Base-by-base conservation (phyloP, 2,113 vertebrate species). In the Anolis sagrei region DNA sequence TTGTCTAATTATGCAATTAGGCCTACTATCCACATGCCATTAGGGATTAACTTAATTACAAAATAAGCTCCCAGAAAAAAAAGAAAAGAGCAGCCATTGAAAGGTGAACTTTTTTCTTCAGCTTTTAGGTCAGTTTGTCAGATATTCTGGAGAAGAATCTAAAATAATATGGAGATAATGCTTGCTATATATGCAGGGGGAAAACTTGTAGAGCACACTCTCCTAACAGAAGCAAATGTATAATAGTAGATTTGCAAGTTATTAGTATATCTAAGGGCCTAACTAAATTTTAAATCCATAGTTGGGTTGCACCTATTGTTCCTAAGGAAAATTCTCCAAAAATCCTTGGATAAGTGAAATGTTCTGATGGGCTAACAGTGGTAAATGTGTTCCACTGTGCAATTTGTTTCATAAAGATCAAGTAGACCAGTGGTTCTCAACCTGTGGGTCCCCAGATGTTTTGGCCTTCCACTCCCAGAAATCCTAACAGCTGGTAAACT, bases 1-100 rank as follows among this genome's bases (percentile, higher is more conserved):
- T 91, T 88, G 78, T 81, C 91, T 93, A 93, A 94, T 95, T 92
- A 93, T 72, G 29, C 86, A 89, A 94, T 95, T 92, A 92, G 85
- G 86, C 86, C 94, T 91, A 92, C 13, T 87, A 93, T 83, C 89
- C 84, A 89, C 90, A 90, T 91, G 89, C 74, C 93, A 91, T 39
- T 86, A 49, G 88, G 14, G 78, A 92, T 95, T 95, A 92, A 91
- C 81, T 89, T 92, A 90, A 91, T 93, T 93, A 78, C 79, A 85
- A 92, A 93, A 91, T 85, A 36, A 85, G 90, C 82, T 92, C 90
- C 32, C 48, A n/a, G 32, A n/a, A 62, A 51, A 25, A 58, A 48
- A 49, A 66, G 51, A 77, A 51, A 89, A 92, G 93, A 90, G 90
- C 81, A 86, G 77, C 91, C 21, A 36, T 89, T 14, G 81, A 86